Evolutionary conservation across 2,113 vertebrate species (phyloP), one percentile per base, ranked within the genome.

Genomic region (Brevimyrus niger): DNA sequence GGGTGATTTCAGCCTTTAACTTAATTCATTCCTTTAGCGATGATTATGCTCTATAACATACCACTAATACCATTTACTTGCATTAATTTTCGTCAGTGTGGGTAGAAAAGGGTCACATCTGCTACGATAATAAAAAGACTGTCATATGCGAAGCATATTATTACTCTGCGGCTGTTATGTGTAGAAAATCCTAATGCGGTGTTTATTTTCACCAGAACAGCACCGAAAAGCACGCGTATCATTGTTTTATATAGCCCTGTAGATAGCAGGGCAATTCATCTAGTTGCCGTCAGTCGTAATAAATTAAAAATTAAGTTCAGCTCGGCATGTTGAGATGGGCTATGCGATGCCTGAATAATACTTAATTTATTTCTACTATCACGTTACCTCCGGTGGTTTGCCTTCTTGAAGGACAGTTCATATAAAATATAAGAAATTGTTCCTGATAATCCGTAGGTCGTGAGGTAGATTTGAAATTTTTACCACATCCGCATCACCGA

Each of bases 261-360:
- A 47, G 82, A 11, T 47, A 27, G 27, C 48, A n/a, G n/a, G 17
- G 31, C 84, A 35, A 31, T 86, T 35, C 47, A 86, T 51, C 84
- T 86, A 47, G 1, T 86, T 86, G 84, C 48, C 11, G 48, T 86
- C 84, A 86, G 84, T 5, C 46, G 48, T 27, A 51, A 48, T n/a
- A 51, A 51, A 86, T 86, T 31, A 86, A 86, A 86, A 27, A 51
- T 86, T 86, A 51, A 51, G 27, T 51, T 51, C 44, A 51, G 10
- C 76, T 44, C 42, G 38, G 17, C 83, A 85, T 85, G 46, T 85
- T 46, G 83, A 85, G 42, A 48, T 85, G 10, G 35, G 73, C 13
- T 42, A 80, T 80, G 48, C 51, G 84, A 86, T 51, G 48, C 48
- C 46, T 86, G 48, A 86, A 86, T 27, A 86, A 86, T 53, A 48